Base-by-base conservation (phyloP, 2,888 invertebrate species). In the Plagodis pulveraria region DNA sequence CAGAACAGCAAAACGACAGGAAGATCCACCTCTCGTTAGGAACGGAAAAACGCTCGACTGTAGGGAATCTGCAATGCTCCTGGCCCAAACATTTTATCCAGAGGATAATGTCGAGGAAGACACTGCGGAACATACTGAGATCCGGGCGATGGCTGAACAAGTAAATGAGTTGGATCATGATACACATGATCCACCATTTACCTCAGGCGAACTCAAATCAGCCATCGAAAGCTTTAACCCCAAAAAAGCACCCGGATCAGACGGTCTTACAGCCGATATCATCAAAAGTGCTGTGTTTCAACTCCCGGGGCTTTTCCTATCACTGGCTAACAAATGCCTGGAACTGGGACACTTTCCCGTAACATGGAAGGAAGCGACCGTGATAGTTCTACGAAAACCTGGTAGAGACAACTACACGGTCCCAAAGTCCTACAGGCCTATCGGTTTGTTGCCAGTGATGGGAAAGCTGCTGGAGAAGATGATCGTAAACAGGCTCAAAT, bases 381-480 rank as follows among this genome's bases (percentile, higher is more conserved):
- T 51, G 6, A 35, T 43, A 7, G 11, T 44, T 11, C 22, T 51
- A 5, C 34, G 51, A 36, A 51, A 51, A n/a, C 50, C 50, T 6
- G 50, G 8, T 8, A 36, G 8, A 36, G 36, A 36, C 36, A 8
- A 36, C 36, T 36, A 43, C 43, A 50, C 35, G 11, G 7, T 12
- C 5, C 43, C 50, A 4, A 42, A 50, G 12, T 41, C 50, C 5
- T 43, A 50, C n/a, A 42, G 43, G 34, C 53, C 47, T 0, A 54
- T 50, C 11, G 56, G 56, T 0, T 44, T 56, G 0, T 11, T 56
- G 10, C 45, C 56, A 6, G 56, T 61, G 0, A 4, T 61, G n/a
- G 58, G 58, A 0, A 56, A 61, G 33, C 45, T 56, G 1, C 9
- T 56, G 5, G 67, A 69, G 34, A 67, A 66, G 40, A 51, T 66